These are phyloP conservation scores for Progne subis DNA, from an alignment of 2,113 vertebrate genomes.

Conservation along the genomic window DNA sequence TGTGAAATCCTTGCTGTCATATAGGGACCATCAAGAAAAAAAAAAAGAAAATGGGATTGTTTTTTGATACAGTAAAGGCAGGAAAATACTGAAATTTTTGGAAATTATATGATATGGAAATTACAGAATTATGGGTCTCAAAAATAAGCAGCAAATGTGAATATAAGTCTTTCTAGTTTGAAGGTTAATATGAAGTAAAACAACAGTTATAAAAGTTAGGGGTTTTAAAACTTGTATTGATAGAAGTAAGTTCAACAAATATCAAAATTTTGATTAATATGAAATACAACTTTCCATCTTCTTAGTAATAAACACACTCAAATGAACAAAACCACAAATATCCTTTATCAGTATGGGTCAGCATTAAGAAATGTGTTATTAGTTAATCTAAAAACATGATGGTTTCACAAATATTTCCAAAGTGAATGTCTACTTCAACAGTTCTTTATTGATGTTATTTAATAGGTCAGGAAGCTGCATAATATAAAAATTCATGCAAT, in stretches of 20 bases:
- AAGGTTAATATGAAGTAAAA: neutral
- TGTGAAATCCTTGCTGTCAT: neutral
- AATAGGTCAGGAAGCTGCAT: slow-evolving; percentile 15
- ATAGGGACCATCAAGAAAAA: neutral
- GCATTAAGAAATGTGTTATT: neutral
- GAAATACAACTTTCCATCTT: neutral
- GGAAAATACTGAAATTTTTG: neutral
- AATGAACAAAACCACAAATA: neutral
- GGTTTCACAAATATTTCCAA: neutral
- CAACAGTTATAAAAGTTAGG: neutral
- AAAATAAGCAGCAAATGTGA: neutral
- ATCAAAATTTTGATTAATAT: neutral
- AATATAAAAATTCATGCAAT: slow-evolving; percentile 27
- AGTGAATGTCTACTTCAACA: slow-evolving; percentile 2
- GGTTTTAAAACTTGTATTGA: neutral
- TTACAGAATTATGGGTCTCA: neutral
- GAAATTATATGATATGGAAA: neutral
- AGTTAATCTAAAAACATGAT: neutral
- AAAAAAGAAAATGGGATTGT: neutral
- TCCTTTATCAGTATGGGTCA: neutral
- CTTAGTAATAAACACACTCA: neutral
- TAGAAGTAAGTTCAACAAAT: neutral
- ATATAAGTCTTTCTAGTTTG: neutral
- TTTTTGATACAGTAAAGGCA: neutral
- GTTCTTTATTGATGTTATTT: neutral